Percentiles rank a stretch among this genome's conserved stretches.
phyloP scores from a whole-genome alignment of 2,113 vertebrate species.

The Orientallactaga bullata region DNA sequence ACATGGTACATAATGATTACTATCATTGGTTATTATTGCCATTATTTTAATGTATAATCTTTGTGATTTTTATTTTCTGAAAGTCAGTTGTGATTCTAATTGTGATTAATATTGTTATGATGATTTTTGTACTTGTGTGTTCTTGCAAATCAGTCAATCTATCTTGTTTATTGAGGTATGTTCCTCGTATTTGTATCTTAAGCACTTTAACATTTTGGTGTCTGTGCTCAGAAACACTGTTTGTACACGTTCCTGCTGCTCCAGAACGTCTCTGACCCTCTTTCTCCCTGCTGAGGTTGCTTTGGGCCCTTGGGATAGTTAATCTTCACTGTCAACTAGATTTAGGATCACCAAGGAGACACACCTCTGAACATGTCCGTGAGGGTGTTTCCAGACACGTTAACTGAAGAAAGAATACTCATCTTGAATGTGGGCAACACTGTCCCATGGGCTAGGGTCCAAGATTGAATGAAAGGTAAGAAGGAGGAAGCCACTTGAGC shows the following conservation, averaged over 20 bases:
- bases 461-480: not conserved
- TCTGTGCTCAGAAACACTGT: not conserved
- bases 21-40: not conserved
- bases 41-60: not conserved
- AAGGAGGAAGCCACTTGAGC: too few species aligned
- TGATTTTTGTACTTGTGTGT: not conserved
- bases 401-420: not conserved
- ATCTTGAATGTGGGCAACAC: not conserved
- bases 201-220: not conserved
- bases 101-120: not conserved
- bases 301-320: not conserved
- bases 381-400: not conserved
- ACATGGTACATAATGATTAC: not conserved
- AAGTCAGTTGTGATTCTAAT: not conserved
- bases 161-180: not conserved
- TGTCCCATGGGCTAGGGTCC: not conserved
- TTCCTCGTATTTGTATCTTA: not conserved
- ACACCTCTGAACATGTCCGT: not conserved
- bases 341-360: not conserved
- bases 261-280: not conserved
- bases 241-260: not conserved
- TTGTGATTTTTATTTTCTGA: constrained; percentile 22
- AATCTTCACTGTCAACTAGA: not conserved
- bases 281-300: too few species aligned
- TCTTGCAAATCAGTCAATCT: not conserved